phyloP scores from a whole-genome alignment of 2,888 invertebrate species.

The Netelia virgata region DNA sequence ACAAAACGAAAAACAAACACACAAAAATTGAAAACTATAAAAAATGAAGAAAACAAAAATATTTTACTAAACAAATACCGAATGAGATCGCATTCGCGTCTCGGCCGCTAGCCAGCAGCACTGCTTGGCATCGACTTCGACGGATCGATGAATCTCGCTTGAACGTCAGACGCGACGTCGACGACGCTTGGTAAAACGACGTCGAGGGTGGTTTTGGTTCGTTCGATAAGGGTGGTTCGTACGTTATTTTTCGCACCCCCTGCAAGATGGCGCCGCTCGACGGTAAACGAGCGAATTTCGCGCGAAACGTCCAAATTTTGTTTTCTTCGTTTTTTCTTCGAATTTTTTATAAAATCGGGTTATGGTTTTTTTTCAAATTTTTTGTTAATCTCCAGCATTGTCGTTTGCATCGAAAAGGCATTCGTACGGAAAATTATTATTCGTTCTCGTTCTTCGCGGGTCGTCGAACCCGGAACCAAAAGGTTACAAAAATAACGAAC shows the following conservation, averaged over 20 bases:
- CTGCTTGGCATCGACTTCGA: conserved; percentile 51
- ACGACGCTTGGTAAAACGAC: conserved; percentile 48
- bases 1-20: not conserved
- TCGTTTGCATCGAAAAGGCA: not conserved
- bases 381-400: not conserved
- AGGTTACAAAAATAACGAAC: not conserved
- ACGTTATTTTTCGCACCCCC: conserved; percentile 33
- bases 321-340: not conserved
- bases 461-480: not conserved
- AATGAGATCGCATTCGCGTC: not conserved
- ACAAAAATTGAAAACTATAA: not conserved
- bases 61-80: not conserved
- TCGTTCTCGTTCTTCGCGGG: not conserved
- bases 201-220: not conserved
- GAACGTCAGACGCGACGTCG: conserved; percentile 49
- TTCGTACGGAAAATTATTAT: not conserved
- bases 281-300: not conserved
- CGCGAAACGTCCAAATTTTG: not conserved
- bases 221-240: conserved; percentile 28
- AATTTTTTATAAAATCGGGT: too few relatives aligned
- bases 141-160: conserved; percentile 24
- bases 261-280: conserved; percentile 47
- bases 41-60: not conserved
- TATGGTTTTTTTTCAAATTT: not conserved
- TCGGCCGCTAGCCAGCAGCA: conserved; percentile 73